Evolutionary conservation across 2,797 vertebrate species (phyloP), one percentile per base, ranked within the genome.

Genomic region (Antrozous pallidus): DNA sequence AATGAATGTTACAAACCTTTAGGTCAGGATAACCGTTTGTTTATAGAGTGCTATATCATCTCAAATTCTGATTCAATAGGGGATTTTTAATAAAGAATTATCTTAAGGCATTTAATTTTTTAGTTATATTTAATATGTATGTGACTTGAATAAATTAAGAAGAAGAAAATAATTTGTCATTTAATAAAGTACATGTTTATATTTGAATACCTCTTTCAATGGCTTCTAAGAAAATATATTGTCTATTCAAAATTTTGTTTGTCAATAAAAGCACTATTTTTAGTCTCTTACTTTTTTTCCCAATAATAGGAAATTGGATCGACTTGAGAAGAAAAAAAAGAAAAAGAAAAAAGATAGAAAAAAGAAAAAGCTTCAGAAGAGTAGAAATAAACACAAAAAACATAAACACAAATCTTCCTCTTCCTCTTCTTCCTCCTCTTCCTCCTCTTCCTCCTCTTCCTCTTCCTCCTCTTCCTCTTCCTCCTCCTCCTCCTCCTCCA

Each of bases 241-340:
- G 14, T 82, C 42, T 91, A 1, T 91, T 90, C 31, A 36, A n/a
- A 86, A 47, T 82, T 85, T 96, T 86, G 31, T 28, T 86, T 88
- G 38, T 82, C 45, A 2, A 61, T 82, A 20, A 88, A 85, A 80
- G 67, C 22, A 88, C 45, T 91, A 1, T 93, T 92, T 96, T 92
- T 95, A 81, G 28, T 92, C 73, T 92, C 38, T 88, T 83, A 9
- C 91, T 97, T 5, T 98, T 54, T 11, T 42, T 96, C 95, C 96
- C 96, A 97, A 98, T 97, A 96, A 95, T 93, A 99, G 99, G 98
- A 99, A 99, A 98, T 98, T 99, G 22, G 99, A 99, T 97, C 99
- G 98, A 67, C 98, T 99, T 71, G 99, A 99, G 88, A 99, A 99
- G 97, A 98, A 99, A 96, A 99, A 99, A 94, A 98, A 98, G 89